Evolutionary conservation across 2,888 invertebrate genomes (phyloP).

Genomic region (Pharmacophagus antenor): DNA sequence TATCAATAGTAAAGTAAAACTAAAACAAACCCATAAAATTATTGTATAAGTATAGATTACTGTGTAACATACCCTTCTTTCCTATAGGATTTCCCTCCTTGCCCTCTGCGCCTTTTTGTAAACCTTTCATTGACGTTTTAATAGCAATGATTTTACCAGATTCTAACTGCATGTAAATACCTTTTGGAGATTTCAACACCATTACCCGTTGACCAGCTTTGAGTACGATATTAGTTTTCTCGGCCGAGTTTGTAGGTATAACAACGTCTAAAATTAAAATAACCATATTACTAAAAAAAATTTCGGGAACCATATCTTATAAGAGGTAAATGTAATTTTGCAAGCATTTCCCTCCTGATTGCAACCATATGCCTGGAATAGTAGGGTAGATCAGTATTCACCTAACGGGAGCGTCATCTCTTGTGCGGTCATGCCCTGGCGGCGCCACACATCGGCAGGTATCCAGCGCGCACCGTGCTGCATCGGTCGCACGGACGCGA

Average conservation of each 20-base stretch:
- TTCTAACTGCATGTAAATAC: constrained; percentile 96
- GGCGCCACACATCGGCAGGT: constrained; percentile 93
- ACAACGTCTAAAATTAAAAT: constrained; percentile 85
- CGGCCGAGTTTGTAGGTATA: constrained; percentile 94
- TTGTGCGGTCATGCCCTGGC: constrained; percentile 97
- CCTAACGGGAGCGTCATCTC: constrained; percentile 95
- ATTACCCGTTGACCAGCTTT: constrained; percentile 97
- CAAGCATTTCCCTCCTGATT: no score
- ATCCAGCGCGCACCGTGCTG: constrained; percentile 90
- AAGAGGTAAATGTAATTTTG: neutral
- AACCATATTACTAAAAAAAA: neutral
- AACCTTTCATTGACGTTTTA: constrained; percentile 86
- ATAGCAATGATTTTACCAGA: constrained; percentile 97
- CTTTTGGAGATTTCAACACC: constrained; percentile 96
- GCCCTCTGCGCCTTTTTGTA: constrained; percentile 66
- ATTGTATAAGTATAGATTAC: neutral
- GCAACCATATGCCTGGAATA: neutral
- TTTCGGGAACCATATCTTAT: no score
- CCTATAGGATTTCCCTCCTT: constrained; percentile 63
- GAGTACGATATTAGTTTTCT: constrained; percentile 93
- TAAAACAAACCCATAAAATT: no score
- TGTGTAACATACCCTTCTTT: constrained; percentile 60
- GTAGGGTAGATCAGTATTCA: constrained; percentile 48
- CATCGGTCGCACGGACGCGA: constrained; percentile 90
- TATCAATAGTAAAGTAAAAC: neutral